Evolutionary conservation across 2,113 vertebrate species (phyloP).

Genomic region (Lamprologus tigripictilis): DNA sequence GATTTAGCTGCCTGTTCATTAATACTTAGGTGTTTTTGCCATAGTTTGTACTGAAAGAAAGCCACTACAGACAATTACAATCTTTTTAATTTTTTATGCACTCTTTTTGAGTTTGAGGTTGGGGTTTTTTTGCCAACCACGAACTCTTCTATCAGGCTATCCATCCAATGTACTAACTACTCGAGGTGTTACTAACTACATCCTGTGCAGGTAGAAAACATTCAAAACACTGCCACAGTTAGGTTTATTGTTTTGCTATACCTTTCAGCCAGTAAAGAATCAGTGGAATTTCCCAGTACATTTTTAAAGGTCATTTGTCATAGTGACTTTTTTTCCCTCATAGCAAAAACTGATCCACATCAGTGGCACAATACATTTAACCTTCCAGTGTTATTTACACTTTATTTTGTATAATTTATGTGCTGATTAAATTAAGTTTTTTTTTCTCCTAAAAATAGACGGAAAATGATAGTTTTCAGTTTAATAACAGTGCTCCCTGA

Average conservation of each 20-base stretch:
- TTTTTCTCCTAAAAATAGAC: accelerated
- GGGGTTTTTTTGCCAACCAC: background rate
- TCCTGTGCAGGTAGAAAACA: background rate
- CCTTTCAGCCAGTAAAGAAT: background rate
- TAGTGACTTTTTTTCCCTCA: background rate
- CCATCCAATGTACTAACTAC: background rate
- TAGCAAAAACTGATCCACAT: background rate
- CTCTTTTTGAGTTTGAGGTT: background rate
- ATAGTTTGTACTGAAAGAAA: background rate
- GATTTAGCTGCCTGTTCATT: background rate
- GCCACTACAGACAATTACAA: background rate
- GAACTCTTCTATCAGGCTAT: background rate
- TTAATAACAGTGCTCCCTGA: background rate
- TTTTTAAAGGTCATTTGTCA: background rate
- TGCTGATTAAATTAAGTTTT: background rate
- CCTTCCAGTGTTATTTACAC: background rate
- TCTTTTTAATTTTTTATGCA: background rate
- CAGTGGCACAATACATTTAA: background rate
- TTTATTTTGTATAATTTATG: background rate
- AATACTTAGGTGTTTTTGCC: background rate
- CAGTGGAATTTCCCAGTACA: background rate
- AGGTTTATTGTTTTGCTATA: background rate
- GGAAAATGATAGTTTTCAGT: background rate
- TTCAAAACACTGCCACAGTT: background rate
- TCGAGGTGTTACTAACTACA: background rate